A percentile compares a stretch with the other conserved stretches of the same genome.
Conservation (phyloP, 1,140 invertebrate genomes). For the Heliconius himera region DNA sequence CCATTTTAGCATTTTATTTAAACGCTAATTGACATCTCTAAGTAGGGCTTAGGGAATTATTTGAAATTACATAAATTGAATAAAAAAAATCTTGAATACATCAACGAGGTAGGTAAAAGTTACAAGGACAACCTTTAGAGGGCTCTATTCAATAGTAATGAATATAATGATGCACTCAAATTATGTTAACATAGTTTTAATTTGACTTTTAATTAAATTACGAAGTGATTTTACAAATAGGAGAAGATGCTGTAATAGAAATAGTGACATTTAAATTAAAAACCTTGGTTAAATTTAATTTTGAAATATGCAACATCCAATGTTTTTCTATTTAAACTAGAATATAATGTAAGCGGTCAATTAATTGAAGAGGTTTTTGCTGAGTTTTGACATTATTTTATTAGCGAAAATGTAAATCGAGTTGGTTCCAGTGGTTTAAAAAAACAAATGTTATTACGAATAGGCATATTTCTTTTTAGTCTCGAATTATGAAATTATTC, state of each 20-base stretch:
- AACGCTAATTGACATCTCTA: background rate
- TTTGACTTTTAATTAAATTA: conserved; percentile 10
- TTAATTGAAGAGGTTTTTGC: background rate
- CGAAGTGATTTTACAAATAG: conserved; percentile 1
- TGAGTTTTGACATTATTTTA: background rate
- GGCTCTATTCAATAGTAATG: background rate
- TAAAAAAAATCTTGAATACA: background rate
- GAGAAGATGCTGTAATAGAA: background rate
- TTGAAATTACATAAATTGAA: background rate
- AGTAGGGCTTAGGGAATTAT: background rate
- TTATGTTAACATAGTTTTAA: background rate
- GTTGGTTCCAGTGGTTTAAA: too few species aligned
- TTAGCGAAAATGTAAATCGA: background rate
- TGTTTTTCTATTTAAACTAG: background rate
- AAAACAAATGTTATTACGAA: too few species aligned
- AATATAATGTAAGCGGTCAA: background rate
- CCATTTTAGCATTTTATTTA: too few species aligned
- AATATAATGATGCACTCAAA: conserved; percentile 5
- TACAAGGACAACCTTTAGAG: background rate
- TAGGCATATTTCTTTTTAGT: too few species aligned
- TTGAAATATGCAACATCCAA: background rate
- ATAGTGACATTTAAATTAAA: background rate
- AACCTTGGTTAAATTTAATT: background rate
- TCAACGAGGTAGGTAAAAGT: background rate
- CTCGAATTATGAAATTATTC: too few species aligned